Percentiles rank a stretch among this genome's conserved stretches.
Conservation (phyloP, 2,797 vertebrate species). For the Hozukius guyotensis region DNA sequence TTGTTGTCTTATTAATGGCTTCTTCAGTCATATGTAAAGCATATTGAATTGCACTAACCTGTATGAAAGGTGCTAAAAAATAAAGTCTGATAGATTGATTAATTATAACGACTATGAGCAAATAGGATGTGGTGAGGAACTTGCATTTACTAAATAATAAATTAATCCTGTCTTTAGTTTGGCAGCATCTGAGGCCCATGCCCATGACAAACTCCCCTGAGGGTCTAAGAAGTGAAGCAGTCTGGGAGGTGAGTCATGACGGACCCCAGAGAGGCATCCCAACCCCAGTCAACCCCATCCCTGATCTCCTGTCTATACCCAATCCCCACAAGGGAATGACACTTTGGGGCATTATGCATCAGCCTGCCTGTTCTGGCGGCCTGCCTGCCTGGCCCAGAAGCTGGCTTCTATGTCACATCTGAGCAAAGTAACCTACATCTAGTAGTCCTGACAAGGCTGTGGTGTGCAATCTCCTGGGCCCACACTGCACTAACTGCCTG, state of each 20-base stretch:
- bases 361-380: constrained; percentile 24
- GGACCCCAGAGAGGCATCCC: constrained; percentile 12
- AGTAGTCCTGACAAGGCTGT: constrained; percentile 61
- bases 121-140: not conserved
- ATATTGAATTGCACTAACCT: no score
- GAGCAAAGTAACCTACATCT: constrained; percentile 74
- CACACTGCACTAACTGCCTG: constrained; percentile 60
- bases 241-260: constrained; percentile 48
- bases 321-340: constrained; percentile 1
- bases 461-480: constrained; percentile 56
- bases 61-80: no score
- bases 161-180: not conserved
- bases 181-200: not conserved
- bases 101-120: not conserved
- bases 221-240: constrained; percentile 19
- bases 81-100: no score
- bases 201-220: constrained; percentile 25
- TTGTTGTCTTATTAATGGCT: not conserved
- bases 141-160: not conserved
- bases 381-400: constrained; percentile 26
- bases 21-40: not conserved
- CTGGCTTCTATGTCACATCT: constrained; percentile 51
- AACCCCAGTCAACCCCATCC: not conserved
- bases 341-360: constrained; percentile 26
- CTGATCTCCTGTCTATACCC: not conserved